These are phyloP conservation scores for Drosophila sucinea DNA, from an alignment of 1,140 invertebrate genomes.

Conservation along the genomic window DNA sequence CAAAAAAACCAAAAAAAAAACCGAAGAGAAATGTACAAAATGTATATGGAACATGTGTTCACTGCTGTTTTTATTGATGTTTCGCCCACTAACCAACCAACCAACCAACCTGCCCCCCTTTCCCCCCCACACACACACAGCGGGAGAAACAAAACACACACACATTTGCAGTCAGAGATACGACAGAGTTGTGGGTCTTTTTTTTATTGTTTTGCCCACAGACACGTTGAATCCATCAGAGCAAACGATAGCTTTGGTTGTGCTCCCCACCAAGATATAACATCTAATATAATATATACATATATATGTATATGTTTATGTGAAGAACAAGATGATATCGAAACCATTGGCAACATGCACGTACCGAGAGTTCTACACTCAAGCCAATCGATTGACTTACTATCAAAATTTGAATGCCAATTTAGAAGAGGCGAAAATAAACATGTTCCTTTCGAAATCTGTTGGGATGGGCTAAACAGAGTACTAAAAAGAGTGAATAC, in stretches of 20 bases:
- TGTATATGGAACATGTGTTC: constrained; percentile 18
- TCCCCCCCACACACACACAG: neutral
- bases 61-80: constrained; percentile 56
- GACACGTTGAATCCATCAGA: constrained; percentile 58
- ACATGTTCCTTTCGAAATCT: too few species aligned
- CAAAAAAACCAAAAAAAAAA: constrained; percentile 1
- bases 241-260: constrained; percentile 15
- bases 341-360: constrained; percentile 34
- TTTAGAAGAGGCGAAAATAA: neutral
- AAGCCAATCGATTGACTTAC: constrained; percentile 1
- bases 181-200: constrained; percentile 34
- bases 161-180: constrained; percentile 10
- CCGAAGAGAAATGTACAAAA: constrained; percentile 10
- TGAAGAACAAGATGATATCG: constrained; percentile 24
- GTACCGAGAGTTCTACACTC: neutral
- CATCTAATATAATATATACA: neutral
- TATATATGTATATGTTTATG: neutral
- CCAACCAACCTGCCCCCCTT: constrained; percentile 25
- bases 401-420: neutral
- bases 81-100: constrained; percentile 22
- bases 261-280: constrained; percentile 1
- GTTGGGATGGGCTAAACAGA: too few species aligned
- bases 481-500: too few species aligned
- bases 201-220: constrained; percentile 66
- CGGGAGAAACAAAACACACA: neutral